Base-by-base conservation (phyloP, 2,888 invertebrate genomes). In the Zhuqinia jingwanae region DNA sequence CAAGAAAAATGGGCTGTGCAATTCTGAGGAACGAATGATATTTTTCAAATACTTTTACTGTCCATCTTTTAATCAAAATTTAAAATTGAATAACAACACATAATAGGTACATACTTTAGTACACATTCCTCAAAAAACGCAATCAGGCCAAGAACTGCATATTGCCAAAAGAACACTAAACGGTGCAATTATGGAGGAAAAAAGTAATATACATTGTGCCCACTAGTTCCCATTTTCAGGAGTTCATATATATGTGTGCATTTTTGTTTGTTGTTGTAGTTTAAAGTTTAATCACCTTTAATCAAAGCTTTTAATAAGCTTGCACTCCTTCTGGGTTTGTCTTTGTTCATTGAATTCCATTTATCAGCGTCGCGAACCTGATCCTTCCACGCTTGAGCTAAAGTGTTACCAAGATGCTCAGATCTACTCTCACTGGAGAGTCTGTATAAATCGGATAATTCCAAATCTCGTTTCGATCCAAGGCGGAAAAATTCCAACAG, bases 401-500 rank as follows among this genome's bases (percentile, higher is more conserved):
- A 92, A 91, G 93, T 92, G 91, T 95, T 95, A 10, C 96, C 96
- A 15, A 95, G 93, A 25, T 91, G 65, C 91, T 94, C 93, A n/a
- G 97, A 97, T 91, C 94, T 94, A 92, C 96, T 97, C 22, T 93
- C 93, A 47, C 93, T 93, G 76, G 95, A 93, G 0, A 96, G 95
- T 90, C 95, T 94, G 91, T 95, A 95, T 63, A 97, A 93, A 92
- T 97, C 97, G 20, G 94, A 93, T 68, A 95, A 94, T 90, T 95
- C 96, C 68, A 97, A 92, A 68, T 95, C 95, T 91, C 96, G 95
- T 84, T 93, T 94, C 91, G 95, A 95, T 0, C 97, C 97, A 91
- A 95, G 95, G 90, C 94, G 95, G 92, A 97, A 97, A 91, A 96
- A 93, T 6, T 95, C 95, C 91, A 96, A 93, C 81, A 96, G 95